Evolutionary conservation across 2,888 invertebrate species (phyloP), one percentile per base, ranked within the genome.

Genomic region (Standfussiana lucernea): DNA sequence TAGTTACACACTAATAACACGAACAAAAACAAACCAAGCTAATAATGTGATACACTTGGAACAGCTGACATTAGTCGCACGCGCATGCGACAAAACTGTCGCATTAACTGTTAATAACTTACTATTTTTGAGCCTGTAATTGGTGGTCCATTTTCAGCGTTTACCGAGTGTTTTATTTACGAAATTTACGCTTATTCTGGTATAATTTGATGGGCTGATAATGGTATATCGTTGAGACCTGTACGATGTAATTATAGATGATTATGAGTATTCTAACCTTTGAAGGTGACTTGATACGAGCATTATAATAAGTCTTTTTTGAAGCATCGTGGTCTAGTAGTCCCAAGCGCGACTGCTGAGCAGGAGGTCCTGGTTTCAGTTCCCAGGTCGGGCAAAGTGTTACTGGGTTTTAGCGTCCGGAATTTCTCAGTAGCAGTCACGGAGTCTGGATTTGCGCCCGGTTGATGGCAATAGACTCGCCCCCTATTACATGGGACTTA

Each of bases 41-140:
- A 67, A 62, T 77, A 80, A 72, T 72, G 24, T 62, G 47, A 56
- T 53, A 75, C 67, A 64, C 28, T 69, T 45, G 11, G 47, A 42
- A 75, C 80, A 81, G 80, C 74, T 83, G 83, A 72, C 69, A 72
- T 75, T 61, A 75, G 74, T 75, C 80, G 83, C 80, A 74, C 59
- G 80, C 37, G 68, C 59, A 42, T 81, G 56, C 64, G 71, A 84
- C 81, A 56, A 83, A 66, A 72, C 73, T 70, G 76, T 77, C 81
- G 72, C 71, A 61, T 72, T 61, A 64, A 45, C 64, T 75, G 47
- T 47, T 68, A 75, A 62, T 78, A 82, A 69, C 61, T 78, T 79
- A 69, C 61, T 59, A 59, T 42, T 80, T 67, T 67, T 70, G 45
- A 66, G 45, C 11, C 35, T 28, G 28, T 81, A 77, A 83, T 84